Conservation (phyloP, 2,888 invertebrate species). For the Autographa pulchrina region DNA sequence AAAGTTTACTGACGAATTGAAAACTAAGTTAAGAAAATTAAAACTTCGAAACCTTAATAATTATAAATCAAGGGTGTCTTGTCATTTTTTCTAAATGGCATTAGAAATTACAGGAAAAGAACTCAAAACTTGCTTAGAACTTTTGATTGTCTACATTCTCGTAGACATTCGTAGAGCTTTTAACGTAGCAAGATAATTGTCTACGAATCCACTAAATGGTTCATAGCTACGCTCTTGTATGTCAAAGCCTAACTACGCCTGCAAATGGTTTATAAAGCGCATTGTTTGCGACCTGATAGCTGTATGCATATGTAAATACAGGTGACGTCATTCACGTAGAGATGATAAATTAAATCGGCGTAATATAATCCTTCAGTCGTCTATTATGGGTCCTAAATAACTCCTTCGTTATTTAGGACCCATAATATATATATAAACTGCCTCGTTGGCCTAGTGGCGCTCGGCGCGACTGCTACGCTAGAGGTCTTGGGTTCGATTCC, state of each 20-base stretch:
- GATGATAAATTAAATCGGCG: neutral
- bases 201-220: neutral
- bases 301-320: neutral
- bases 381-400: neutral
- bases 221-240: neutral
- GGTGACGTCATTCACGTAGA: neutral
- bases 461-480: no score
- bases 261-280: neutral
- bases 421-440: no score
- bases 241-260: neutral
- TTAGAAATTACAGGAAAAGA: neutral
- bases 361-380: neutral
- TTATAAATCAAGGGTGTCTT: neutral
- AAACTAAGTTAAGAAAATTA: slow-evolving; percentile 7
- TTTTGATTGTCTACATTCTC: neutral
- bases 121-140: neutral
- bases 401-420: no score
- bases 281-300: neutral
- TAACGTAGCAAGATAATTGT: neutral
- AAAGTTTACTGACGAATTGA: slow-evolving; percentile 11
- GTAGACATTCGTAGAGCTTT: neutral
- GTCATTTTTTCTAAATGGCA: neutral
- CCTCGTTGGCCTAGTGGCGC: no score
- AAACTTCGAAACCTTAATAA: slow-evolving; percentile 31
- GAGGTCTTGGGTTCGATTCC: no score